phyloP scores from a whole-genome alignment of 2,797 vertebrate genomes.

The Pipistrellus pipistrellus region DNA sequence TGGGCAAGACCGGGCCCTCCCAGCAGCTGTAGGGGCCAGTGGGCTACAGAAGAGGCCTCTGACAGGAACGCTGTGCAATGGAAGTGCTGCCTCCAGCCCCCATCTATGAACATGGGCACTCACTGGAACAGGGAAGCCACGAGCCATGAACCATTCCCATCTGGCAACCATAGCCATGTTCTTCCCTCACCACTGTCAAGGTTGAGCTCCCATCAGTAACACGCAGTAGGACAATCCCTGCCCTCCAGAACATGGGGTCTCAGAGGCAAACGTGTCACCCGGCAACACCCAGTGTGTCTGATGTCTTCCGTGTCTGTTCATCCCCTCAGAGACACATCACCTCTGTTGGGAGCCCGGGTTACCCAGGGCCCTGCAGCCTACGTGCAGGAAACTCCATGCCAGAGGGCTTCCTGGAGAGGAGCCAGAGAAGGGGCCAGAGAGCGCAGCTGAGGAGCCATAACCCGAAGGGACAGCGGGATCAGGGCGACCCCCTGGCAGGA shows the following conservation, averaged over 20 bases:
- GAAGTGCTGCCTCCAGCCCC: neutral
- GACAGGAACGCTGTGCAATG: neutral
- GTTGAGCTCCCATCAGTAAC: neutral
- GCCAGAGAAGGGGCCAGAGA: neutral
- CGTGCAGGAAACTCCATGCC: neutral
- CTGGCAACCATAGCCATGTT: neutral
- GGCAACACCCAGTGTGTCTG: neutral
- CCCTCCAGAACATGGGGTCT: neutral
- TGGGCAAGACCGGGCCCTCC: neutral
- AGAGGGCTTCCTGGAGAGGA: neutral
- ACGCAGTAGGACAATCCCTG: neutral
- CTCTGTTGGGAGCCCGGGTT: neutral
- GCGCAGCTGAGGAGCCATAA: rapidly evolving
- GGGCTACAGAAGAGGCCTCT: neutral
- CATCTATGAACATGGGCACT: neutral
- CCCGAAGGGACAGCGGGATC: neutral
- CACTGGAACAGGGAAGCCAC: neutral
- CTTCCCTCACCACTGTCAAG: neutral
- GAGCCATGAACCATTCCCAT: neutral
- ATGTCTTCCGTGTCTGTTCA: neutral
- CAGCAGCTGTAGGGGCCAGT: neutral
- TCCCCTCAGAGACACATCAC: neutral
- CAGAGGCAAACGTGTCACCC: neutral
- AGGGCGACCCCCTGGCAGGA: neutral
- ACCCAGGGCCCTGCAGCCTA: neutral